phyloP scores from a whole-genome alignment of 2,113 vertebrate species.

The Chaetorhynchus papuensis region DNA sequence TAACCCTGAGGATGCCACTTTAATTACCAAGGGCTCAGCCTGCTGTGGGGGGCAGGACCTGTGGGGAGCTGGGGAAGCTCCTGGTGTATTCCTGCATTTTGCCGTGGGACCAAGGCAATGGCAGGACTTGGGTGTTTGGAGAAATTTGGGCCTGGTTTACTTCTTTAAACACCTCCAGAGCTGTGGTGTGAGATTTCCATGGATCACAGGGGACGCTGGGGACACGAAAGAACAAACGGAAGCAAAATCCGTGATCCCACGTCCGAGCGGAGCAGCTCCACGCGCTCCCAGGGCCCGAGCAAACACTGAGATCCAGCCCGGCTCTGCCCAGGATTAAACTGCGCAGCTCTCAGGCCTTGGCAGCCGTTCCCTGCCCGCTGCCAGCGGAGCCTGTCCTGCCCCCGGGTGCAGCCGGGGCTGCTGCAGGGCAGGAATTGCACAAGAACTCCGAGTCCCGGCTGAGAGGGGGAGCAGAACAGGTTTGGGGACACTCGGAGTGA shows the following conservation, averaged over 20 bases:
- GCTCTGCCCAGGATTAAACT: background rate
- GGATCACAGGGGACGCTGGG: rapidly evolving
- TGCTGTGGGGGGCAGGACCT: background rate
- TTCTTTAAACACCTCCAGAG: background rate
- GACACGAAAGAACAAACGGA: background rate
- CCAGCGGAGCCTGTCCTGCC: background rate
- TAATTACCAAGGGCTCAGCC: background rate
- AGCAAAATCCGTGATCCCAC: rapidly evolving
- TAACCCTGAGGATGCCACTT: background rate
- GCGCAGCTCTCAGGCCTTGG: background rate
- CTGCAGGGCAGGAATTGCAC: background rate
- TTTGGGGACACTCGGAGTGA: background rate
- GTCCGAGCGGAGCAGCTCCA: background rate
- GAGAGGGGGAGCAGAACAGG: background rate
- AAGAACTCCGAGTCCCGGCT: background rate
- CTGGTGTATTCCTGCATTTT: background rate
- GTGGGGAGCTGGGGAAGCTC: background rate
- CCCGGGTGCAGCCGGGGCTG: background rate
- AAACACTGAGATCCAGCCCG: background rate
- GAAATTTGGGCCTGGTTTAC: background rate
- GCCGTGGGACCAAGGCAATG: background rate
- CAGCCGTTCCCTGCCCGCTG: background rate
- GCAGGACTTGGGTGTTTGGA: background rate
- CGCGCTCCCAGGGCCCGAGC: background rate
- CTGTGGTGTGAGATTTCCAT: background rate